Evolutionary conservation across 1,140 invertebrate genomes (phyloP), one percentile per base, ranked within the genome.

Genomic region (Drosophila yakuba): DNA sequence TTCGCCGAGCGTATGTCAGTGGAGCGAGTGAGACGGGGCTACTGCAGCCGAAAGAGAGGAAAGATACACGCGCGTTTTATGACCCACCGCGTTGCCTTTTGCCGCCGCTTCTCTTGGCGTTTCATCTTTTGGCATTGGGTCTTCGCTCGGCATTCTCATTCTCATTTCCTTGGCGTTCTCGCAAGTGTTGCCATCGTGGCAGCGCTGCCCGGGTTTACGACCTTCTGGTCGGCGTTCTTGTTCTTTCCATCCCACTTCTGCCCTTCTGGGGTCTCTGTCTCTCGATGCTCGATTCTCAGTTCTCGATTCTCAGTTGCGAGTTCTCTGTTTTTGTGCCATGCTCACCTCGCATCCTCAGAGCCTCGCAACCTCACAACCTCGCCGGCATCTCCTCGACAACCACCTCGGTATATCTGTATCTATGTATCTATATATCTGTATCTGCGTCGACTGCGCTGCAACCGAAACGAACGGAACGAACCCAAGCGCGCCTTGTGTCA

Each of bases 101-200:
- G 63, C 71, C 74, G 25, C 48, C 76, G 76, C 77, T 88, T 62
- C 83, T 79, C 76, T 47, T 89, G 80, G 80, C 80, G 89, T 84
- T 89, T 88, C 84, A 88, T 88, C 84, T 88, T 78, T 83, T 78
- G 78, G 76, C 58, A 55, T 81, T 61, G 62, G 44, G 56, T 74
- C 74, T 73, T 35, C 48, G 28, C 48, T 10, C 10, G 25, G 48
- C 48, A 43, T 66, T 74, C 54, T 60, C 66, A 57, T 80, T 64
- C 67, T 69, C 82, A 66, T 76, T 62, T 47, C 55, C 47, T 59
- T 74, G 52, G 57, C 20, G 60, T 63, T 62, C 61, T 78, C 67
- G 75, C 55, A 73, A 72, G 67, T 78, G 74, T 78, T 78, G 76
- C 67, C 66, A 78, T 78, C 50, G 58, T 35, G 63, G 50, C 68